Conservation (phyloP, 2,113 vertebrate genomes). For the Tetrao urogallus region DNA sequence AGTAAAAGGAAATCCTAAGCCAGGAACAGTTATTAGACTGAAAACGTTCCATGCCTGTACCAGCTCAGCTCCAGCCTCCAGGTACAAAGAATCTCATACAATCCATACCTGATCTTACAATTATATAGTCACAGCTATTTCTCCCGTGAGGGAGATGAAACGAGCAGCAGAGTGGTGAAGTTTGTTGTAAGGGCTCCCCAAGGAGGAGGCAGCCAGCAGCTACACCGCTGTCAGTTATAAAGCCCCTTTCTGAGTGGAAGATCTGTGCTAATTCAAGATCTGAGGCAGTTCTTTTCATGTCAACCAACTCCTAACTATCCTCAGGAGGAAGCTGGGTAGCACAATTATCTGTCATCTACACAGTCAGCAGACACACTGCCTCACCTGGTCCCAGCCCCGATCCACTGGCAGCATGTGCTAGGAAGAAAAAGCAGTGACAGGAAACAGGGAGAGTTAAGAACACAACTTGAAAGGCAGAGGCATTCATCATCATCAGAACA, state of each 20-base stretch:
- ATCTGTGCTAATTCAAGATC: not conserved
- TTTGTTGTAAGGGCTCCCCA: not conserved
- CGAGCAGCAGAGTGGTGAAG: not conserved
- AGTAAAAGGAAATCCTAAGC: not conserved
- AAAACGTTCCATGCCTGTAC: not conserved
- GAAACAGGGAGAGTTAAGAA: conserved; percentile 70
- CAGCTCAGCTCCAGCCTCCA: conserved; percentile 27
- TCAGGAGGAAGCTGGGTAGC: conserved; percentile 2
- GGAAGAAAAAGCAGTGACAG: conserved; percentile 84
- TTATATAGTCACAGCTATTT: rapidly evolving
- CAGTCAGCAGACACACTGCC: conserved; percentile 53
- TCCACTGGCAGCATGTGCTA: conserved; percentile 83
- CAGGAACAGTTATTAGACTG: not conserved
- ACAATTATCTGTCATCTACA: conserved; percentile 20
- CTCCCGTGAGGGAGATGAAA: not conserved
- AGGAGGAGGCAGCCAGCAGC: not conserved
- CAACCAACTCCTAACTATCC: not conserved
- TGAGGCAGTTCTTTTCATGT: not conserved
- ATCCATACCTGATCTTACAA: not conserved
- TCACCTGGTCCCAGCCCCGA: conserved; percentile 87
- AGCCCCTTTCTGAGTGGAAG: not conserved
- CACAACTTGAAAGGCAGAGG: conserved; percentile 43
- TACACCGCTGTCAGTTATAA: not conserved
- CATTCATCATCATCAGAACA: conserved; percentile 42
- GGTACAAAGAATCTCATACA: not conserved